Conservation (phyloP, 2,113 vertebrate genomes). For the Herpetotheres cachinnans region DNA sequence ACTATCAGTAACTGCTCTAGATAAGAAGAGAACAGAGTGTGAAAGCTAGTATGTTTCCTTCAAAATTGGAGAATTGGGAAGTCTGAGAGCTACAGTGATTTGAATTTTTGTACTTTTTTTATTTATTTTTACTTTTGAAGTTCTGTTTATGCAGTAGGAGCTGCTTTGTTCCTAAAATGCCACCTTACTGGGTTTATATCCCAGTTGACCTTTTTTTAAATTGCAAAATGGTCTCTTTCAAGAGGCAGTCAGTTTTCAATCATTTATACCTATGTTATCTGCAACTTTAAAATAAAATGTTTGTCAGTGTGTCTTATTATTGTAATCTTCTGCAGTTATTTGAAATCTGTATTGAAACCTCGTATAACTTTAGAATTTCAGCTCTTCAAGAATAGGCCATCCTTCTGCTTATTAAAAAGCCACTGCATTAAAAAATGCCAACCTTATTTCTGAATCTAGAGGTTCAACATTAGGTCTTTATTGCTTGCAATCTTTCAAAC, state of each 20-base stretch:
- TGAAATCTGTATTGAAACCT: neutral
- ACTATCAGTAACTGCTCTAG: neutral
- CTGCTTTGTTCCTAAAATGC: neutral
- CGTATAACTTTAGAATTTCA: neutral
- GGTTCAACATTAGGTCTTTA: neutral
- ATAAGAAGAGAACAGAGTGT: neutral
- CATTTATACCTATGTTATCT: neutral
- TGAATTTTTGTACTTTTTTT: neutral
- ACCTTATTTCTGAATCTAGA: neutral
- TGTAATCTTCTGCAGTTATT: neutral
- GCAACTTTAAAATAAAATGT: neutral
- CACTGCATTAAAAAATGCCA: neutral
- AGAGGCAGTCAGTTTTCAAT: neutral
- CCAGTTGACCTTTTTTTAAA: neutral
- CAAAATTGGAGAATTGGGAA: neutral
- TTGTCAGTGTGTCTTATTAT: neutral
- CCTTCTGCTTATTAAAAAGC: neutral
- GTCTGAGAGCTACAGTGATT: neutral
- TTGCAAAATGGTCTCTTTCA: neutral
- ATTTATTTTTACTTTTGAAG: neutral
- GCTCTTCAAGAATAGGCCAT: neutral
- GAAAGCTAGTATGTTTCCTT: neutral
- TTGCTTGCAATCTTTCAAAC: neutral
- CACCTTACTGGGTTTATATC: neutral
- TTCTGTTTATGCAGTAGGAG: neutral